Evolutionary conservation across 1,140 invertebrate species (phyloP).

Genomic region (Tetraneura akinire): DNA sequence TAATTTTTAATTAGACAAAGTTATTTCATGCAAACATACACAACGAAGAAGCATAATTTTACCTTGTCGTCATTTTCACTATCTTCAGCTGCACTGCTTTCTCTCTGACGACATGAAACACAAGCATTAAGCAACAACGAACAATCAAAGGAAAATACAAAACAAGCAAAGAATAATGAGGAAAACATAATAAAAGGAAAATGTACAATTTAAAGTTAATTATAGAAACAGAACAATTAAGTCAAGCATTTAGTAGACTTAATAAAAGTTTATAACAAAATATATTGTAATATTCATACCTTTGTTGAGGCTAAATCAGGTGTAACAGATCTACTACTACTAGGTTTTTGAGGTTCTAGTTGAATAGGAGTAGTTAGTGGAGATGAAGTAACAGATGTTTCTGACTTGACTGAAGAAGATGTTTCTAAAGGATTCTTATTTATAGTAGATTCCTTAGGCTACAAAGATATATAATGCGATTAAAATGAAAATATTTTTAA

Average conservation of each 20-base stretch:
- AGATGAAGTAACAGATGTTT: conserved; percentile 46
- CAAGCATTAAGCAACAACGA: neutral
- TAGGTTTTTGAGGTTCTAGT: conserved; percentile 35
- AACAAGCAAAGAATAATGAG: conserved; percentile 8
- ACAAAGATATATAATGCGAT: neutral
- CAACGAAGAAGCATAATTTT: conserved; percentile 40
- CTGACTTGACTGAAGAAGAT: conserved; percentile 35
- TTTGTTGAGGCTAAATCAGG: conserved; percentile 54
- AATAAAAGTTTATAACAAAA: neutral
- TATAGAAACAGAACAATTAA: neutral
- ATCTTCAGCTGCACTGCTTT: conserved; percentile 55
- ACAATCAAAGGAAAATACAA: conserved; percentile 24
- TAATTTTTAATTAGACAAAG: neutral
- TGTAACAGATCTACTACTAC: conserved; percentile 53
- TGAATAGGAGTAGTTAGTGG: conserved; percentile 37
- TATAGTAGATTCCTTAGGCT: conserved; percentile 1
- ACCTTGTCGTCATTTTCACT: conserved; percentile 56
- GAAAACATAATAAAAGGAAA: neutral
- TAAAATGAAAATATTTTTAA: neutral
- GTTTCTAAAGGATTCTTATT: conserved; percentile 43
- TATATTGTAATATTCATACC: conserved; percentile 13
- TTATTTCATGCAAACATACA: conserved; percentile 26
- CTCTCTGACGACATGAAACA: conserved; percentile 44
- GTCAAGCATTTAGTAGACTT: neutral
- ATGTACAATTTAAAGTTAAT: neutral